A percentile compares a stretch with the other conserved stretches of the same genome.
Evolutionary conservation across 2,888 invertebrate genomes (phyloP).

Genomic region (Hyposoter dolosus): DNA sequence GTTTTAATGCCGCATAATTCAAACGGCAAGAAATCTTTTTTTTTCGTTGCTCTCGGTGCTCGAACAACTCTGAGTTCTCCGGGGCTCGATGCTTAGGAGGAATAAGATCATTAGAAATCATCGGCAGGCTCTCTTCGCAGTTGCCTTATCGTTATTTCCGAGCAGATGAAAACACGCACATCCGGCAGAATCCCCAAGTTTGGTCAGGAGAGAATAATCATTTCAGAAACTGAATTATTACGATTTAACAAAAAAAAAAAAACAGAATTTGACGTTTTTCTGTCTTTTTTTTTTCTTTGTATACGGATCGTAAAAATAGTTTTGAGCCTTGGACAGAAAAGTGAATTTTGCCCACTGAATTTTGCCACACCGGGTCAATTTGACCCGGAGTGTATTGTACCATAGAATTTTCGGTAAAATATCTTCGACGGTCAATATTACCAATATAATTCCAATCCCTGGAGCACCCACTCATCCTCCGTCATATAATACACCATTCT

Average conservation of each 20-base stretch:
- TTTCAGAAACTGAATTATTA: neutral
- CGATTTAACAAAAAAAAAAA: neutral
- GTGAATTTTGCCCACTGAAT: too few relatives aligned
- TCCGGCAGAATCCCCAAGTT: constrained; percentile 42
- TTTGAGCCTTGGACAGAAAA: too few relatives aligned
- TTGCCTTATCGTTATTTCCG: constrained; percentile 54
- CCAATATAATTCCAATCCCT: constrained; percentile 17
- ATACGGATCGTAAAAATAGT: too few relatives aligned
- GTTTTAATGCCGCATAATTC: constrained; percentile 44
- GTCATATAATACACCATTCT: constrained; percentile 17
- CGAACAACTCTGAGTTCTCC: constrained; percentile 2
- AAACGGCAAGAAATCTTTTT: constrained; percentile 32
- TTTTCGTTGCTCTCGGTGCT: constrained; percentile 39
- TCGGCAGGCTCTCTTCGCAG: constrained; percentile 65
- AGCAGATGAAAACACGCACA: constrained; percentile 39
- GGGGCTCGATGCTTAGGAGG: constrained; percentile 42
- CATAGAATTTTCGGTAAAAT: neutral
- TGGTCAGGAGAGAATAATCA: constrained; percentile 20
- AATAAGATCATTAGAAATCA: constrained; percentile 37
- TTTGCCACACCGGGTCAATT: too few relatives aligned
- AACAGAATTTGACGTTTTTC: neutral
- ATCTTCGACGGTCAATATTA: constrained; percentile 12
- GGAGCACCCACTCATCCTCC: constrained; percentile 11
- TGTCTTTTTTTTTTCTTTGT: neutral
- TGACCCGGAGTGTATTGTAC: too few relatives aligned